Evolutionary conservation across 1,140 invertebrate species (phyloP).

Genomic region (Sweltsa coloradensis): DNA sequence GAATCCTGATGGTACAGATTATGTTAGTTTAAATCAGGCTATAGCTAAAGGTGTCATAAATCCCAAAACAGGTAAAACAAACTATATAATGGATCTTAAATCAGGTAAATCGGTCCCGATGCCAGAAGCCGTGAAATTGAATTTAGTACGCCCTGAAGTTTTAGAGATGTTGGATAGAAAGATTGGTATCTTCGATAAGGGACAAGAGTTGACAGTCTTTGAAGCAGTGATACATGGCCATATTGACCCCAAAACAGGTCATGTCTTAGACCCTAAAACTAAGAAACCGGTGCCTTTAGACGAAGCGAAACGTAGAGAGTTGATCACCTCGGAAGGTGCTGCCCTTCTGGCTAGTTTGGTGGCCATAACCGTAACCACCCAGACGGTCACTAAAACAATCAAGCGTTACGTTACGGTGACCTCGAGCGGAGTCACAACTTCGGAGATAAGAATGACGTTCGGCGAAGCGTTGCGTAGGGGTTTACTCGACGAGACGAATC

Average conservation of each 20-base stretch:
- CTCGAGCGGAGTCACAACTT: conserved; percentile 41
- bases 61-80: conserved; percentile 54
- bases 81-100: conserved; percentile 58
- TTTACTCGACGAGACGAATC: conserved; percentile 62
- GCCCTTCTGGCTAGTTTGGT: conserved; percentile 68
- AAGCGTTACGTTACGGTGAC: conserved; percentile 65
- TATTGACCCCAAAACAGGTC: conserved; percentile 75
- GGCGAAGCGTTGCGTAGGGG: conserved; percentile 63
- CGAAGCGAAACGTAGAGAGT: conserved; percentile 68
- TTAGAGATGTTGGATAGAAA: conserved; percentile 71
- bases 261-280: conserved; percentile 64
- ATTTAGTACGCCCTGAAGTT: conserved; percentile 57
- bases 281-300: conserved; percentile 68
- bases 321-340: conserved; percentile 77
- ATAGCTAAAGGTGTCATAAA: conserved; percentile 65
- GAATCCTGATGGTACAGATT: conserved; percentile 67
- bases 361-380: conserved; percentile 72
- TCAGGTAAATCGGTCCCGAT: conserved; percentile 61
- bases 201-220: conserved; percentile 67
- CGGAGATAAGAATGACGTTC: conserved; percentile 55
- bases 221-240: conserved; percentile 72
- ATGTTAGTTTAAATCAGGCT: conserved; percentile 78
- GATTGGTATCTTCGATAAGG: conserved; percentile 62
- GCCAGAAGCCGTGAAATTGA: conserved; percentile 27
- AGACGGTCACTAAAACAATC: conserved; percentile 69